Evolutionary conservation across 1,140 invertebrate species (phyloP).

Genomic region (Solenopsis fugax): DNA sequence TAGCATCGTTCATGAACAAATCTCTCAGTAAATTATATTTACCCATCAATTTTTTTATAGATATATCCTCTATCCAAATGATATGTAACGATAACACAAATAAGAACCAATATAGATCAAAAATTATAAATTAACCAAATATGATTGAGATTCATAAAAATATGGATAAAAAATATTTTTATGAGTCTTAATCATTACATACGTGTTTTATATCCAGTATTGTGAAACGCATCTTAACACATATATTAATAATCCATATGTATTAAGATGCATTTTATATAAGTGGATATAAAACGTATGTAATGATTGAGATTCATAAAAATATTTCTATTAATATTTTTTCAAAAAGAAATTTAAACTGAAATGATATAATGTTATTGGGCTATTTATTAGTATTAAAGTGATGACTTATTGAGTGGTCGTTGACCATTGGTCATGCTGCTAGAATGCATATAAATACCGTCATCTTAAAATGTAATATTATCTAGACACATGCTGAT

Average conservation of each 20-base stretch:
- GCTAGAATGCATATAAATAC: not conserved
- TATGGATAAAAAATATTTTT: no score
- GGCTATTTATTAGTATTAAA: slow-evolving; percentile 23
- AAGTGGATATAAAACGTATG: not conserved
- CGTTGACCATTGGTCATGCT: slow-evolving; percentile 61
- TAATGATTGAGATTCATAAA: not conserved
- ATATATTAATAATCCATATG: not conserved
- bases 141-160: no score
- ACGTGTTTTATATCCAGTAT: no score
- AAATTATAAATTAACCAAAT: no score
- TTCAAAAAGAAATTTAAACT: not conserved
- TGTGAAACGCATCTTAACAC: no score
- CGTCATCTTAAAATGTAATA: not conserved
- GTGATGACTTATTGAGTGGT: slow-evolving; percentile 62
- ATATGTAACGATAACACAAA: not conserved
- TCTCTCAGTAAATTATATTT: not conserved
- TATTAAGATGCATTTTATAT: not conserved
- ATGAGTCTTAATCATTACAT: no score
- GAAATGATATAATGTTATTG: not conserved
- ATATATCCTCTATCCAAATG: slow-evolving; percentile 7
- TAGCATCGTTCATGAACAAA: not conserved
- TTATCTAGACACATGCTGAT: not conserved
- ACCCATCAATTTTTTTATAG: not conserved
- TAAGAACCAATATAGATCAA: not conserved
- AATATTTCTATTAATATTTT: not conserved